phyloP scores from a whole-genome alignment of 2,888 invertebrate genomes.

The Eupithecia insigniata region DNA sequence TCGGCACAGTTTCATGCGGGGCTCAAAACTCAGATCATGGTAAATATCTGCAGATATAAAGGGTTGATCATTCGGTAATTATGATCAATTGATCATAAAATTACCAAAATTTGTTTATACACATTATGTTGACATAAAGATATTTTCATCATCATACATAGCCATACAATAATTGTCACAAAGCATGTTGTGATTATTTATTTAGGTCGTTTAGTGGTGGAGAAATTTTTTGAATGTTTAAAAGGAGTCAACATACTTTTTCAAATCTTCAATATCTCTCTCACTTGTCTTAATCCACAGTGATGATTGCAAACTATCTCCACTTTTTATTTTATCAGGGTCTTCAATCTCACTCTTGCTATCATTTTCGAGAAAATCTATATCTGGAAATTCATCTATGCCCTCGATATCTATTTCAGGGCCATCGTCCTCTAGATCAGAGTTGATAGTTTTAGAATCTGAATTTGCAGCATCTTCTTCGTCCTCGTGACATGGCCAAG shows the following conservation, averaged over 20 bases:
- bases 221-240: not conserved
- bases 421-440: slow-evolving; percentile 72
- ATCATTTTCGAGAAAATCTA: slow-evolving; percentile 70
- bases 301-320: slow-evolving; percentile 71
- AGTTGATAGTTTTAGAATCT: slow-evolving; percentile 74
- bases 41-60: too few species aligned
- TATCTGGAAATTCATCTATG: slow-evolving; percentile 71
- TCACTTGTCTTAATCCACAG: slow-evolving; percentile 78
- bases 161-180: too few species aligned
- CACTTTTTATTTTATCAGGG: slow-evolving; percentile 53
- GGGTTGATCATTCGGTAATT: too few species aligned
- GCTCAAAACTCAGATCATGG: too few species aligned
- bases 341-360: slow-evolving; percentile 64
- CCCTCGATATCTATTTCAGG: slow-evolving; percentile 67
- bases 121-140: too few species aligned
- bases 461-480: slow-evolving; percentile 78
- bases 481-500: slow-evolving; percentile 78
- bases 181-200: not conserved
- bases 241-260: slow-evolving; percentile 62
- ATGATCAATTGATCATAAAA: too few species aligned
- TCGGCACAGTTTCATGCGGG: too few species aligned
- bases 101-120: too few species aligned
- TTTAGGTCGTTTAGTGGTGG: not conserved
- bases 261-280: slow-evolving; percentile 83
- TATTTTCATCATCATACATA: too few species aligned